Evolutionary conservation across 2,888 invertebrate species (phyloP), one percentile per base, ranked within the genome.

Genomic region (Mystacides longicornis): DNA sequence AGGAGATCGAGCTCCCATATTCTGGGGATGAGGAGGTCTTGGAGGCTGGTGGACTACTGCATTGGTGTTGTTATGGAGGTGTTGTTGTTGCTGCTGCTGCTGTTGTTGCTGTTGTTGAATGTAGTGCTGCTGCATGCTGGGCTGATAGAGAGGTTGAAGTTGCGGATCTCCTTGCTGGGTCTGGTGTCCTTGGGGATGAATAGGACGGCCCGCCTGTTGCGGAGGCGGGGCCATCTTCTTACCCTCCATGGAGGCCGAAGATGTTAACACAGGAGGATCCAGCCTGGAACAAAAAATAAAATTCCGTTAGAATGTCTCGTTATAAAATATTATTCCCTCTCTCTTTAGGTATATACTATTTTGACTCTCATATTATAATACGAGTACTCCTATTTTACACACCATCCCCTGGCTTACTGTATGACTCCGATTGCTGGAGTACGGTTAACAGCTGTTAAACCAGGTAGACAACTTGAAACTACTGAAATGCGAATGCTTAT

Each of bases 201-300:
- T 3, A 14, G 37, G 37, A 14, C 37, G 37, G 3, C 37, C 37
- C 14, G 37, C 37, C 67, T 81, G 81, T 60, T 81, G 81, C 18
- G 77, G 74, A 46, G 78, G 76, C 27, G 69, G 67, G 57, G 70
- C 64, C 65, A 79, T 80, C 70, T 78, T 79, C 70, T 85, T 85
- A 69, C 80, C 81, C 71, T 86, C 85, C 85, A 85, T 85, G 68
- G 74, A 74, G 65, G 74, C 77, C 68, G 73, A 77, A 71, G 71
- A 74, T 68, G 81, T 82, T 62, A 82, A 76, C 67, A 81, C 79
- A 64, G 86, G 84, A 67, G 85, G 84, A 69, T 86, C 86, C 75
- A 86, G 79, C 86, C 86, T 86, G 74, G 16, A 68, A 68, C 56
- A 63, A 61, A 63, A 63, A 62, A 55, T 62, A 60, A 52, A n/a